Evolutionary conservation across 2,888 invertebrate species (phyloP).

Genomic region (Drosophila mercatorum): DNA sequence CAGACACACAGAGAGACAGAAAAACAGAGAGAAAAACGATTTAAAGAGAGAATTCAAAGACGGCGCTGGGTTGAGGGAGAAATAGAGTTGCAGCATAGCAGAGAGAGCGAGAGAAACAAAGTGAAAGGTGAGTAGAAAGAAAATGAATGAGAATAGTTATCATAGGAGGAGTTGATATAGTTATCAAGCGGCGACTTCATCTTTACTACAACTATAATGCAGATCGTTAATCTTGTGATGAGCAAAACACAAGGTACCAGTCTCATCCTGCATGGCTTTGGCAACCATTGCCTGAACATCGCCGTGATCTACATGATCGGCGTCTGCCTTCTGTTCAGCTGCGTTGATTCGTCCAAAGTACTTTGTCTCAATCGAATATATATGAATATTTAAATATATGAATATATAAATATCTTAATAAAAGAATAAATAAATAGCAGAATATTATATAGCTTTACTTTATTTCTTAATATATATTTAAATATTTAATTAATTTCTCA

Average conservation of each 20-base stretch:
- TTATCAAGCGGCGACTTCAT: conserved; percentile 11
- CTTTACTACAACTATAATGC: conserved; percentile 49
- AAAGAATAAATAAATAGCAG: background rate
- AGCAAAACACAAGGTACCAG: conserved; percentile 43
- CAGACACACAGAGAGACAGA: too few relatives aligned
- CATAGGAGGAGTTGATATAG: background rate
- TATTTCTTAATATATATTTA: background rate
- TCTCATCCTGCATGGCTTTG: conserved; percentile 55
- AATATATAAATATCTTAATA: background rate
- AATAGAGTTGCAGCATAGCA: background rate
- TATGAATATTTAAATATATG: background rate
- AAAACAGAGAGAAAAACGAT: too few relatives aligned
- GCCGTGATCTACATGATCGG: conserved; percentile 37
- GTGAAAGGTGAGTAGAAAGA: background rate
- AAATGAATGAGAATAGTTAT: background rate
- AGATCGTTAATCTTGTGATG: conserved; percentile 48
- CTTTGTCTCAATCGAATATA: conserved; percentile 13
- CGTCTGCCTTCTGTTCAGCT: conserved; percentile 3
- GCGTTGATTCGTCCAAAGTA: conserved; percentile 25
- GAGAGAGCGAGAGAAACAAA: background rate
- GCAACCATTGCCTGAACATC: conserved; percentile 29
- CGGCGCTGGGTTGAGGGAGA: background rate
- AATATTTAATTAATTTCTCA: background rate
- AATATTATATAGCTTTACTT: background rate
- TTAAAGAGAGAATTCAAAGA: too few relatives aligned